phyloP scores from a whole-genome alignment of 2,888 invertebrate species.

The Empis livida region DNA sequence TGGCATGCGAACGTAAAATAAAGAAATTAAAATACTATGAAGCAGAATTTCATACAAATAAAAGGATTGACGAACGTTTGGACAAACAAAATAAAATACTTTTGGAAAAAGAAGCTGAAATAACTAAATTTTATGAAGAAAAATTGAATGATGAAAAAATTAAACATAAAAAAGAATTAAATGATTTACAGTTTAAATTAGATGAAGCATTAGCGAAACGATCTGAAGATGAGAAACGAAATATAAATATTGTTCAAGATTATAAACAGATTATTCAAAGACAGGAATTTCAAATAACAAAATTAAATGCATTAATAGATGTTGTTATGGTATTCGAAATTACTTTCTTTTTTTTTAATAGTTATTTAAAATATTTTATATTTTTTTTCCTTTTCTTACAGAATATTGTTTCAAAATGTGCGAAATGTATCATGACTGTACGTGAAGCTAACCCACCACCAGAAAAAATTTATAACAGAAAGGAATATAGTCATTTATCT shows the following conservation, averaged over 20 bases:
- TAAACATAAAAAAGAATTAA: slow-evolving; percentile 35
- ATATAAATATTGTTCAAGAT: slow-evolving; percentile 72
- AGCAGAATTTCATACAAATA: slow-evolving; percentile 69
- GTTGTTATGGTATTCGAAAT: slow-evolving; percentile 46
- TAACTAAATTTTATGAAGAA: slow-evolving; percentile 60
- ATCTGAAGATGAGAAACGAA: slow-evolving; percentile 57
- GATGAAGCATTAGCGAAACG: slow-evolving; percentile 61
- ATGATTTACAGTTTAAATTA: slow-evolving; percentile 61
- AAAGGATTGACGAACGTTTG: slow-evolving; percentile 52
- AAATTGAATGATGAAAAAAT: slow-evolving; percentile 38
- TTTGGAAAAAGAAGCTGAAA: no score
- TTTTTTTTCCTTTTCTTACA: slow-evolving; percentile 21
- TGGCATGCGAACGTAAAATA: slow-evolving; percentile 83
- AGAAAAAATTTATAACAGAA: not conserved
- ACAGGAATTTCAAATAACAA: slow-evolving; percentile 66
- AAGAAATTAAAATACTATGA: slow-evolving; percentile 92
- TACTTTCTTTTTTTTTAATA: not conserved
- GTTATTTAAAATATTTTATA: not conserved
- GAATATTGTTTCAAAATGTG: slow-evolving; percentile 43
- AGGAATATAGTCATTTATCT: slow-evolving; percentile 14
- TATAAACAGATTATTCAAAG: slow-evolving; percentile 87
- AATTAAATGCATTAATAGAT: slow-evolving; percentile 43
- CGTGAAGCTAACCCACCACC: not conserved
- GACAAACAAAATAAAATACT: no score
- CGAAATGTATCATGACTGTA: slow-evolving; percentile 30